Evolutionary conservation across 2,113 vertebrate species (phyloP).

Genomic region (Fregetta grallaria): DNA sequence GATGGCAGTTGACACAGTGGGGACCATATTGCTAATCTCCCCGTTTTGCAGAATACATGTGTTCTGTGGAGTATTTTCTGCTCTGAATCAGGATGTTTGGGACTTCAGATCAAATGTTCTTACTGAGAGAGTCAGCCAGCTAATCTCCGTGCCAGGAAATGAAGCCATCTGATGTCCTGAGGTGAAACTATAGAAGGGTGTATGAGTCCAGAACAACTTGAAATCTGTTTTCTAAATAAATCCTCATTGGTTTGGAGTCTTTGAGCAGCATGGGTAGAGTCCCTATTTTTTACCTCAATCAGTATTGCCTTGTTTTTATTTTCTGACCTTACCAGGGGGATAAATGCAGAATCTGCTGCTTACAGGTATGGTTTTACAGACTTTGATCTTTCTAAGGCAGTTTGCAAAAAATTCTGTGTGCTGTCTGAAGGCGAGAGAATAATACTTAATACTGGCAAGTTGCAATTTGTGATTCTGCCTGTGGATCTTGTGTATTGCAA

Average conservation of each 20-base stretch:
- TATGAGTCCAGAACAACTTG: slow-evolving; percentile 20
- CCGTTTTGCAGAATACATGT: slow-evolving; percentile 33
- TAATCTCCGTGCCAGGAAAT: slow-evolving; percentile 63
- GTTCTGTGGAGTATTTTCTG: slow-evolving; percentile 38
- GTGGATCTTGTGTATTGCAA: background rate
- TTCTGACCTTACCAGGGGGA: background rate
- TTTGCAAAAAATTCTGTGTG: background rate
- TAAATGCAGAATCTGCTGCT: background rate
- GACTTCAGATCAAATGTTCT: slow-evolving; percentile 61
- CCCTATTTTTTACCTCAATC: background rate
- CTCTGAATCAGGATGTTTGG: slow-evolving; percentile 63
- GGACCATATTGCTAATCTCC: slow-evolving; percentile 50
- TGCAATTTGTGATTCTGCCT: background rate
- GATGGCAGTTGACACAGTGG: background rate
- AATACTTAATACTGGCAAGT: background rate
- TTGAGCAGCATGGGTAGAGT: background rate
- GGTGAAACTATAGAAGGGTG: slow-evolving; percentile 54
- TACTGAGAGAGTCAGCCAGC: slow-evolving; percentile 46
- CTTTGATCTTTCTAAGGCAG: background rate
- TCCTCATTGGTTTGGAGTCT: background rate
- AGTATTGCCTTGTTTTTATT: background rate
- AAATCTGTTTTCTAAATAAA: slow-evolving; percentile 60
- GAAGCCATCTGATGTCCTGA: slow-evolving; percentile 59
- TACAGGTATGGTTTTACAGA: background rate
- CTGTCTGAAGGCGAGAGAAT: background rate